Base-by-base conservation (phyloP, 2,797 vertebrate genomes). In the Catamblyrhynchus diadema region DNA sequence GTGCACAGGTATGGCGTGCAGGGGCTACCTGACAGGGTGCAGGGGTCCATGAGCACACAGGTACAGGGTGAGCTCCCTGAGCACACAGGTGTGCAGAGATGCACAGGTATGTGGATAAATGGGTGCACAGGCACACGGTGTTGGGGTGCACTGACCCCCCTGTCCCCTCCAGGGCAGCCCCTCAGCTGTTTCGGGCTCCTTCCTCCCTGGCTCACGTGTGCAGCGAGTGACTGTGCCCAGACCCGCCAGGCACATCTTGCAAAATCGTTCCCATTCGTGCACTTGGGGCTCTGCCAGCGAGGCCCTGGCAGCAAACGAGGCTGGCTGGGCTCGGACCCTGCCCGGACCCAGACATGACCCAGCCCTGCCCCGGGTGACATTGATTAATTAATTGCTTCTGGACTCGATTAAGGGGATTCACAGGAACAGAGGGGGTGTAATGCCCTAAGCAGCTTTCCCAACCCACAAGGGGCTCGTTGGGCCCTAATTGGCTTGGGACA, bases 321-420 rank as follows among this genome's bases (percentile, higher is more conserved):
- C 82, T 48, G 59, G 44, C 57, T 0, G 5, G 48, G 67, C 4
- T 15, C 3, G 1, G 53, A 28, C 37, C 6, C 62, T 0, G 4
- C 4, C 23, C 1, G 0, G 10, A 33, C 56, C 39, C 48, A 4
- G 33, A 12, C 73, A 3, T 1, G 0, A 8, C 21, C 67, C 25
- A n/a, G 60, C 41, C 50, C 50, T 70, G 65, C 18, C 18, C 12
- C 4, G 41, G 77, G 7, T 87, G 87, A 33, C 60, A 64, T 70
- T 85, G 86, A 91, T 95, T 67, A 57, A 71, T 21, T 88, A 83
- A 96, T 88, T 71, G 80, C 82, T 94, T 60, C 93, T 67, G 95
- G 90, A 57, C 72, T 81, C 22, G 2, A 1, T 83, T 90, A 92
- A 96, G 33, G 88, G 77, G 90, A 96, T 94, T 93, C 24, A 0